phyloP scores from a whole-genome alignment of 2,888 invertebrate species.

The Rhagonycha lutea region DNA sequence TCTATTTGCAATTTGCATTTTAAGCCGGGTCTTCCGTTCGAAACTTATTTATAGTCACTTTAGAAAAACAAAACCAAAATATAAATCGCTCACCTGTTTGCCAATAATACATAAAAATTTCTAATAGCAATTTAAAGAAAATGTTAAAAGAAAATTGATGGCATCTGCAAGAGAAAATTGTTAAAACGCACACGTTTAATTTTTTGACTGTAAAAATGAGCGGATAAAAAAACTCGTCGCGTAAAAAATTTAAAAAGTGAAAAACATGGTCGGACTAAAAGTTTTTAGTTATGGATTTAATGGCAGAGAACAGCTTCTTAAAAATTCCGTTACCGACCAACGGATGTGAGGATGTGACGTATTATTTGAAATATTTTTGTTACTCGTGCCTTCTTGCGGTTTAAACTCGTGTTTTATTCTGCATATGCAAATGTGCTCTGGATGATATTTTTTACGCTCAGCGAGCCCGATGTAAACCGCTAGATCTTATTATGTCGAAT shows the following conservation, averaged over 20 bases:
- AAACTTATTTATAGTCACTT: conserved; percentile 1
- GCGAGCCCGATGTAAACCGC: not conserved
- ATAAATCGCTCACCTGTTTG: not conserved
- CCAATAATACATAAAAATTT: conserved; percentile 1
- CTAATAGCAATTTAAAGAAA: not conserved
- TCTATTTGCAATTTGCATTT: conserved; percentile 2
- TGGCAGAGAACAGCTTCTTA: not conserved
- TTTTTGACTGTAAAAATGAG: not conserved
- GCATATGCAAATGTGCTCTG: conserved; percentile 4
- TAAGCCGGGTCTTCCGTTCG: not conserved
- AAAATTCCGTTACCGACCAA: conserved; percentile 13
- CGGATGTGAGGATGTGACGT: conserved; percentile 23
- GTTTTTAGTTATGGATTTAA: not conserved
- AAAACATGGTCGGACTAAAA: not conserved
- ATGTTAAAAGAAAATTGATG: not conserved
- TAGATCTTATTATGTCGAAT: not conserved
- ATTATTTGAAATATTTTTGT: conserved; percentile 10
- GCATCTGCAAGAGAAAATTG: not conserved
- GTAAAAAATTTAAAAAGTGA: not conserved
- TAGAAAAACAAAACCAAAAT: conserved; percentile 1
- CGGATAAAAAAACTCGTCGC: not conserved
- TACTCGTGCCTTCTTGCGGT: conserved; percentile 16
- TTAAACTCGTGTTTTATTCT: conserved; percentile 17
- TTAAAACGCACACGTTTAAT: not conserved
- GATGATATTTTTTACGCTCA: conserved; percentile 6